Evolutionary conservation across 2,888 invertebrate genomes (phyloP), one percentile per base, ranked within the genome.

Genomic region (Chromoteleia sp.): DNA sequence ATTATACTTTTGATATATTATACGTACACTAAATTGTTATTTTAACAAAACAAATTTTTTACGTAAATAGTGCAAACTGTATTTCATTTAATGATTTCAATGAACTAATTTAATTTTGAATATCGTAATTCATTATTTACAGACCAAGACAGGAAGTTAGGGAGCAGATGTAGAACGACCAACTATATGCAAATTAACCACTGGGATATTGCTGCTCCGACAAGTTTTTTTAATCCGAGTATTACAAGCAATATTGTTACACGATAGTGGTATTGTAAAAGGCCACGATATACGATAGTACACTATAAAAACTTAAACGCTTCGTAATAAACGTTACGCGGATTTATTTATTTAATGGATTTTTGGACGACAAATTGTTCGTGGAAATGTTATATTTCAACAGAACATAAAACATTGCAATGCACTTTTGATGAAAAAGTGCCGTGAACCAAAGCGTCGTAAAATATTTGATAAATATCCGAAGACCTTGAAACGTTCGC

Each of bases 131-230:
- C 45, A 10, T 17, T 5, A 45, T 19, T 19, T 33, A n/a, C 17
- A 33, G 33, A 14, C 33, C 29, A 29, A 25, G 50, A 29, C 25
- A 6, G 25, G 3, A 33, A 33, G 4, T 33, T 33, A 10, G 33
- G 5, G 33, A 33, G 21, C 54, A 54, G 54, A 15, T 54, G 33
- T 33, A 54, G 33, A 10, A 14, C 30, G 33, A 56, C n/a, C n/a
- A 12, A 48, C 63, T 48, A 30, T 45, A 63, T 63, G 63, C 63
- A 63, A 63, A 63, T 63, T 63, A 48, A 48, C 45, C 48, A n/a
- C 48, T 19, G 33, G 48, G 36, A 14, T 48, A 63, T 48, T 48
- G 33, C 45, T 63, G 36, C 7, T 29, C 8, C 21, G 48, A 48
- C 48, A 48, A 48, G 45, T 45, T 48, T 45, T 39, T 65, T 15